Base-by-base conservation (phyloP, 2,888 invertebrate species). In the Zygaena filipendulae region DNA sequence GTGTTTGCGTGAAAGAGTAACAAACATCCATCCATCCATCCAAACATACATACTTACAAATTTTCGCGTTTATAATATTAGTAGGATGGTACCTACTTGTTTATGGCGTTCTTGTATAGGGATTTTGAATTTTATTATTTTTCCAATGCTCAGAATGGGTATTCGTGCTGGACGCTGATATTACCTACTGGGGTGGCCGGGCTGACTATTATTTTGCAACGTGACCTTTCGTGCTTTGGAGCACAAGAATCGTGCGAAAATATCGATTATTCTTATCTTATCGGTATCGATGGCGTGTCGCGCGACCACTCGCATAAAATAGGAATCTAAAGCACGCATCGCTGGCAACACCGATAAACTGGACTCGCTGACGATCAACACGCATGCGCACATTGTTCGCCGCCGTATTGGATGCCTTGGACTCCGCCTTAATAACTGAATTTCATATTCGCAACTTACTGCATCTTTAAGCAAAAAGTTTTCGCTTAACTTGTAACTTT, bases 181-280 rank as follows among this genome's bases (percentile, higher is more conserved):
- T n/a, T n/a, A n/a, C n/a, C n/a, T n/a, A n/a, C n/a, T n/a, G n/a
- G n/a, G n/a, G 7, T 7, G 16, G 16, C 7, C 43, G 45, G 47
- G 48, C 50, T 44, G 51, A 49, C 54, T 53, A 55, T 58, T 59
- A 68, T 69, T 69, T 69, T 55, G 69, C 69, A 68, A 68, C 55
- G 49, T 63, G 74, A 75, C 75, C 77, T 77, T 74, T 75, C 68
- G 70, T 69, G 70, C 49, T 53, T 59, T 49, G 52, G 46, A 43
- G 52, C 51, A 59, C 32, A 55, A 53, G 57, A 62, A 70, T 72
- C 70, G 75, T 70, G 75, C 77, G 67, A 77, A 77, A 66, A 59
- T 77, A 53, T 57, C 43, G 57, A 57, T 57, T 56, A 40, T 40
- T 37, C 50, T 56, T 55, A 55, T 55, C 54, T 54, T 46, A 53